These are phyloP conservation scores for Bugula neritina DNA, from an alignment of 2,888 invertebrate species.

Conservation along the genomic window DNA sequence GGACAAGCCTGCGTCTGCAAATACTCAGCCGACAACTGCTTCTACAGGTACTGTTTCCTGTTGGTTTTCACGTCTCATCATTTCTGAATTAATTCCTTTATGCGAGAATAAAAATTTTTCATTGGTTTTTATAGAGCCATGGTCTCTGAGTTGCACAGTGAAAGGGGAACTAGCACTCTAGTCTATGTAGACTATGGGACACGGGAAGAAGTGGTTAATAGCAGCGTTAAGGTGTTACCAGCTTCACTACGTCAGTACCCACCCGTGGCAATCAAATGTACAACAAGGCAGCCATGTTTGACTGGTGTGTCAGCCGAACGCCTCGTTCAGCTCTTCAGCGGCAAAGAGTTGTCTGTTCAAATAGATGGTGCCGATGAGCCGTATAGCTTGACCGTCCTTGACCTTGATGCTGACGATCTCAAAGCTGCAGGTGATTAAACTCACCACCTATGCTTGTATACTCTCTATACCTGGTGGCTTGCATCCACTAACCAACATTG, in stretches of 20 bases:
- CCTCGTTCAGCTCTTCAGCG: neutral
- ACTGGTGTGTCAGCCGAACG: neutral
- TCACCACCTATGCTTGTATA: too few relatives aligned
- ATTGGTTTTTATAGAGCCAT: neutral
- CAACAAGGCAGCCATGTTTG: neutral
- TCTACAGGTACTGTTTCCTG: slow-evolving; percentile 56
- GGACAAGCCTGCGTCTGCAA: slow-evolving; percentile 67
- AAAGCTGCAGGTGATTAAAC: neutral
- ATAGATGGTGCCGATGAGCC: neutral
- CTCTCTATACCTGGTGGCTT: too few relatives aligned
- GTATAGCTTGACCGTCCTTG: neutral
- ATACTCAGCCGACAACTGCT: slow-evolving; percentile 61
- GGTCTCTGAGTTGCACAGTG: neutral
- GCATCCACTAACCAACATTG: too few relatives aligned
- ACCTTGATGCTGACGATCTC: too few relatives aligned
- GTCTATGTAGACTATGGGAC: slow-evolving; percentile 47
- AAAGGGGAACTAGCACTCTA: slow-evolving; percentile 29
- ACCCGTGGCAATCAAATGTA: neutral
- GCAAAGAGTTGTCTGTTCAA: neutral
- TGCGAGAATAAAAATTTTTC: too few relatives aligned
- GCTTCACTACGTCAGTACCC: neutral
- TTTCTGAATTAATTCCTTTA: too few relatives aligned
- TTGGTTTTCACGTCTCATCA: neutral
- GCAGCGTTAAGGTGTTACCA: neutral
- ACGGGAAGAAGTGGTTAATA: slow-evolving; percentile 34